Evolutionary conservation across 2,113 vertebrate species (phyloP).

Genomic region (Odocoileus virginianus): DNA sequence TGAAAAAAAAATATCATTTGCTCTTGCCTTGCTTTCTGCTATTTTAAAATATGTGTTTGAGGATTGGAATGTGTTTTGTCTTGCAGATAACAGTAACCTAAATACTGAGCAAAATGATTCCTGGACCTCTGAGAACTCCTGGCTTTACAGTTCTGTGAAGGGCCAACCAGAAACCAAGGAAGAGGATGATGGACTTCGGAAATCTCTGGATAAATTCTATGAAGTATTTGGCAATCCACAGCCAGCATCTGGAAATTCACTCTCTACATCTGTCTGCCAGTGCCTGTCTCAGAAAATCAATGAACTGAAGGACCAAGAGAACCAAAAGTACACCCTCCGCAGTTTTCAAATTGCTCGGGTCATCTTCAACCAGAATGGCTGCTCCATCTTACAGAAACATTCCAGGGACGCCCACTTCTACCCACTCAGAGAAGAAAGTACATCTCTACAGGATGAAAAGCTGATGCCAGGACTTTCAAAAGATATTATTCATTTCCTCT

Average conservation of each 20-base stretch:
- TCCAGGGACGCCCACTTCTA: constrained; percentile 67
- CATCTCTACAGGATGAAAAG: constrained; percentile 22
- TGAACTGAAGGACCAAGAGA: constrained; percentile 60
- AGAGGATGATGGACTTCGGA: constrained; percentile 50
- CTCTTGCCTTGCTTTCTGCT: not conserved
- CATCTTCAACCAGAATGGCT: constrained; percentile 78
- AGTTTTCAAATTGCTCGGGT: constrained; percentile 81
- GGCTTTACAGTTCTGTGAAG: constrained; percentile 10
- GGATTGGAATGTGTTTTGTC: constrained; percentile 59
- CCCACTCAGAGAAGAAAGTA: constrained; percentile 46
- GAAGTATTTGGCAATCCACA: constrained; percentile 47
- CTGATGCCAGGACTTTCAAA: constrained; percentile 82
- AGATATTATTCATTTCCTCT: constrained; percentile 77
- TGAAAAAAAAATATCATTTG: not conserved
- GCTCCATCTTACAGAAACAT: constrained; percentile 72
- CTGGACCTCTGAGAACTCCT: not conserved
- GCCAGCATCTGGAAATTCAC: constrained; percentile 23
- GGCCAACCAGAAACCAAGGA: not conserved
- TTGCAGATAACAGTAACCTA: constrained; percentile 66
- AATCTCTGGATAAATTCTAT: constrained; percentile 81
- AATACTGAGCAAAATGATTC: constrained; percentile 1
- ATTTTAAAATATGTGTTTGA: constrained; percentile 38
- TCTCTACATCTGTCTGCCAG: constrained; percentile 28
- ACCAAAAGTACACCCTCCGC: constrained; percentile 61
- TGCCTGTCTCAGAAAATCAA: constrained; percentile 76